A percentile compares a stretch with the other conserved stretches of the same genome.
phyloP scores from a whole-genome alignment of 2,797 vertebrate species.

The Microcaecilia unicolor region DNA sequence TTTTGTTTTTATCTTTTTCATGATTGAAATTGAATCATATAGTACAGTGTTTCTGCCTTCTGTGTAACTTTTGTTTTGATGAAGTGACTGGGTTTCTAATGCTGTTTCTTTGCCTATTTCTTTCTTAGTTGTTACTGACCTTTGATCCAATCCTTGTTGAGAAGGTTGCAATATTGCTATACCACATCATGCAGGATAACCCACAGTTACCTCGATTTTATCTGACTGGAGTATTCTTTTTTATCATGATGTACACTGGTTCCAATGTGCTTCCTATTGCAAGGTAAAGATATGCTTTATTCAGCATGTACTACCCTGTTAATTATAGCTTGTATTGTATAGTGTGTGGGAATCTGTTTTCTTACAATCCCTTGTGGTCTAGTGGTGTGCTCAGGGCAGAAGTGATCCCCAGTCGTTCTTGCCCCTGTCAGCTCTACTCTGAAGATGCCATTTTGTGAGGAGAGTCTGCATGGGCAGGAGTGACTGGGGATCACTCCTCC shows the following conservation, averaged over 20 bases:
- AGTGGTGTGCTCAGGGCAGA: too few relatives aligned
- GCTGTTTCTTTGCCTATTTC: constrained; percentile 22
- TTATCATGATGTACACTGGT: constrained; percentile 99
- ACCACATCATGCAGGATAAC: constrained; percentile 94
- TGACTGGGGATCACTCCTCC: too few relatives aligned
- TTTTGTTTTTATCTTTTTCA: neutral
- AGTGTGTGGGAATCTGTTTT: too few relatives aligned
- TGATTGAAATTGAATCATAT: neutral
- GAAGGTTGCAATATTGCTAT: constrained; percentile 85
- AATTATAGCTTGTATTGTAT: too few relatives aligned
- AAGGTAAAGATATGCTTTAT: constrained; percentile 78
- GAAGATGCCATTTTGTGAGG: too few relatives aligned
- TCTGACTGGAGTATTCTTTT: constrained; percentile 93
- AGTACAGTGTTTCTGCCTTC: neutral
- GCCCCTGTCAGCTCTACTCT: too few relatives aligned
- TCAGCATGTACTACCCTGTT: too few relatives aligned
- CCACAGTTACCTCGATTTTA: constrained; percentile 95
- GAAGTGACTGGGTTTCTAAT: neutral
- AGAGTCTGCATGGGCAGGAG: too few relatives aligned
- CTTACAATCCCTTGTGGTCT: too few relatives aligned
- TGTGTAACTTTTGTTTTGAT: too few relatives aligned
- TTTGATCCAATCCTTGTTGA: constrained; percentile 98
- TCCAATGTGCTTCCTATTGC: constrained; percentile 96
- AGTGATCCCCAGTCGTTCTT: too few relatives aligned
- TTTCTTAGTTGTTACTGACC: constrained; percentile 78